Evolutionary conservation across 2,113 vertebrate species (phyloP).

Genomic region (Mirounga angustirostris): DNA sequence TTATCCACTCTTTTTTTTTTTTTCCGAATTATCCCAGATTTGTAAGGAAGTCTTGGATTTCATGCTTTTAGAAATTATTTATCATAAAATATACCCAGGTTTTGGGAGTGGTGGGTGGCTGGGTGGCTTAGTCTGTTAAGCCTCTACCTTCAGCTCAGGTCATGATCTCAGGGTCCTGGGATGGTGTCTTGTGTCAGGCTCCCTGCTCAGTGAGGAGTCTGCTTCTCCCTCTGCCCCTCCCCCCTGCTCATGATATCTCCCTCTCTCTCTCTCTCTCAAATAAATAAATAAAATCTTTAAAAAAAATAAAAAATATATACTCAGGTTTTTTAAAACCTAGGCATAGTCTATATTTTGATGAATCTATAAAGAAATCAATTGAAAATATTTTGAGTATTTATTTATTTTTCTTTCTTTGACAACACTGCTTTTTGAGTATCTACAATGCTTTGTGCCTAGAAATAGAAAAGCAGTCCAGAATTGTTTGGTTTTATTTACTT

Average conservation of each 20-base stretch:
- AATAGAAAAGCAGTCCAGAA: not conserved
- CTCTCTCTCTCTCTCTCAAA: not conserved
- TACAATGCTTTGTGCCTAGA: not conserved
- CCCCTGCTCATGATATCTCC: not conserved
- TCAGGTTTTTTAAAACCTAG: not conserved
- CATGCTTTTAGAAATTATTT: not conserved
- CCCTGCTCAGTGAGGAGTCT: not conserved
- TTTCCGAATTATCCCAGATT: not conserved
- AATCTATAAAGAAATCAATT: not conserved
- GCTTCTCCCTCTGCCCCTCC: not conserved
- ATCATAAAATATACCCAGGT: not conserved
- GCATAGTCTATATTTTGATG: not conserved
- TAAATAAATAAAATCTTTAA: not conserved
- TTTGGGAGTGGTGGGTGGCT: not conserved
- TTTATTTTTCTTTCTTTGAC: not conserved
- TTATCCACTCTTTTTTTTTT: conserved; percentile 8
- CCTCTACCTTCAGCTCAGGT: not conserved
- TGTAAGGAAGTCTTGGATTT: not conserved
- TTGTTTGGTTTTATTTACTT: not conserved
- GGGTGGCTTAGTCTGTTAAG: not conserved
- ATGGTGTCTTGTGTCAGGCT: not conserved
- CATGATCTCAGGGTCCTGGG: not conserved
- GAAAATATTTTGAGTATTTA: not conserved
- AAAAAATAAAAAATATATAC: not conserved
- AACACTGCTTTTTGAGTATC: not conserved